Percentiles rank a stretch among this genome's conserved stretches.
Conservation (phyloP, 2,113 vertebrate genomes). For the Sclerurus mexicanus region DNA sequence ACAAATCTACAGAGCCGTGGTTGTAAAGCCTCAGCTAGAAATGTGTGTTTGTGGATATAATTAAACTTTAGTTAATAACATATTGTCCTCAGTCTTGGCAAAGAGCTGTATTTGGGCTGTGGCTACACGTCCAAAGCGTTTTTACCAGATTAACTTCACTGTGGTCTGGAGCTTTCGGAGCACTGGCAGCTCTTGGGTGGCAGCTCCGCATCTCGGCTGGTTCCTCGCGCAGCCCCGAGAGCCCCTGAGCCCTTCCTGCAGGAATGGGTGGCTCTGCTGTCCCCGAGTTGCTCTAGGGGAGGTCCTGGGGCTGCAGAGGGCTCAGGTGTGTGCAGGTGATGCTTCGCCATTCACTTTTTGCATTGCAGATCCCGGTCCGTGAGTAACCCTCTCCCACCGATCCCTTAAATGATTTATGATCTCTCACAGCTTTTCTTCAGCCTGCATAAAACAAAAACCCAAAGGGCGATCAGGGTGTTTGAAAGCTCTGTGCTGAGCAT, state of each 20-base stretch:
- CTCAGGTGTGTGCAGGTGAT: not conserved
- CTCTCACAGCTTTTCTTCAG: constrained; percentile 9
- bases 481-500: not conserved
- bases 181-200: not conserved
- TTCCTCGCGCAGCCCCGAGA: not conserved
- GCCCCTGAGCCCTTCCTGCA: not conserved
- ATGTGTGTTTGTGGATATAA: constrained; percentile 42
- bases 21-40: not conserved
- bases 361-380: constrained; percentile 12
- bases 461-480: not conserved
- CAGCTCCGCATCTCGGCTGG: not conserved
- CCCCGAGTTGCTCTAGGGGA: not conserved
- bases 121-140: not conserved
- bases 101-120: not conserved
- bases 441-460: not conserved
- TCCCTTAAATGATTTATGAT: constrained; percentile 4
- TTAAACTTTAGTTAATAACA: constrained; percentile 51
- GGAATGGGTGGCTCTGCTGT: not conserved
- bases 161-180: not conserved
- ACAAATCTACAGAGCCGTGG: not conserved
- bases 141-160: not conserved
- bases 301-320: not conserved
- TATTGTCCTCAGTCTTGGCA: constrained; percentile 29
- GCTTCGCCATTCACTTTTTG: not conserved
- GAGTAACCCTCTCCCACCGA: not conserved